phyloP scores from a whole-genome alignment of 2,888 invertebrate species.

The Gnatocerus cornutus region DNA sequence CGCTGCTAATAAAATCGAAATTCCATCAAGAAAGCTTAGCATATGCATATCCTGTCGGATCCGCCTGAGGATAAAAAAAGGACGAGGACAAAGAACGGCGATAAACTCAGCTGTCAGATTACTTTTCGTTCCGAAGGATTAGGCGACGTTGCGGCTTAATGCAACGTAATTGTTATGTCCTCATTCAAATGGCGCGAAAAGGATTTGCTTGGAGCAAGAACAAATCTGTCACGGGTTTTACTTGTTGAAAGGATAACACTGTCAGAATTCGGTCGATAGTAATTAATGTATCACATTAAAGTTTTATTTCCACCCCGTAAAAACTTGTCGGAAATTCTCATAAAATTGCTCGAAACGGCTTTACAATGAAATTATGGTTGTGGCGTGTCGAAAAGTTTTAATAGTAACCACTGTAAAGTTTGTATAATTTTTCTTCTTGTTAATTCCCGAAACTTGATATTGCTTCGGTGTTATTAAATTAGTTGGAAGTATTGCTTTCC shows the following conservation, averaged over 20 bases:
- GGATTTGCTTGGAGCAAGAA: conserved; percentile 40
- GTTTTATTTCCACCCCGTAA: no score
- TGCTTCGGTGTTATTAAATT: background rate
- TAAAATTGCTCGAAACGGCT: no score
- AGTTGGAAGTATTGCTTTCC: conserved; percentile 7
- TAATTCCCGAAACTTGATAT: conserved; percentile 2
- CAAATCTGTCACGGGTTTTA: conserved; percentile 28
- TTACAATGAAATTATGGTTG: no score
- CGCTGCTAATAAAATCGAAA: conserved; percentile 48
- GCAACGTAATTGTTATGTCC: conserved; percentile 54
- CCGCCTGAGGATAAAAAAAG: conserved; percentile 11
- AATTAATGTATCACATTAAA: no score
- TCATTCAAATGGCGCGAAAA: conserved; percentile 53
- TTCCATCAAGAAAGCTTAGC: conserved; percentile 48
- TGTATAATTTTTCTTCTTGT: background rate
- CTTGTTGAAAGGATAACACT: conserved; percentile 31
- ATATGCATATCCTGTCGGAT: conserved; percentile 49
- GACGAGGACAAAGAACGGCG: conserved; percentile 19
- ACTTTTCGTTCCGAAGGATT: conserved; percentile 47
- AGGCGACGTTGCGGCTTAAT: conserved; percentile 51
- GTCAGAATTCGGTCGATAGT: no score
- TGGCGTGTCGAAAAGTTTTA: no score
- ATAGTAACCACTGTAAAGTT: no score
- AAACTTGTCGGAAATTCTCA: no score
- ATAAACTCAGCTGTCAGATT: conserved; percentile 47